phyloP scores from a whole-genome alignment of 92 coral and sea anemone species.

The Galaxea fascicularis region DNA sequence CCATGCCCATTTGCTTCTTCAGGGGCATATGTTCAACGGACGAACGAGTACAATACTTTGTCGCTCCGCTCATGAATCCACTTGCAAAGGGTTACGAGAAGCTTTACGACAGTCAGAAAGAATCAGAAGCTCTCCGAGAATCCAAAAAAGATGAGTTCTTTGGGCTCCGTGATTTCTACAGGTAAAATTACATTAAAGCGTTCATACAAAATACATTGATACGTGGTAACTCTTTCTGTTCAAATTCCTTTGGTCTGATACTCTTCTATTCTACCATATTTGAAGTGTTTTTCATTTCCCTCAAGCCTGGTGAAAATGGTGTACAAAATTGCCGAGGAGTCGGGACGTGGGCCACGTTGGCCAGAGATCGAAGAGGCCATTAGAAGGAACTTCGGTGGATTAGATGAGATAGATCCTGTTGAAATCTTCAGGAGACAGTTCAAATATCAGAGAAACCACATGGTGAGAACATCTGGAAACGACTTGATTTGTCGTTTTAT shows the following conservation, averaged over 20 bases:
- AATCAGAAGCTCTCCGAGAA: slow-evolving; percentile 49
- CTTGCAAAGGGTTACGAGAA: slow-evolving; percentile 76
- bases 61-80: slow-evolving; percentile 61
- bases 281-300: not conserved
- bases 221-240: not conserved
- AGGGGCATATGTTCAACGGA: slow-evolving; percentile 88
- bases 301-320: slow-evolving; percentile 89
- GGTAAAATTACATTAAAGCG: slow-evolving; percentile 42
- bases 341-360: slow-evolving; percentile 64
- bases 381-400: slow-evolving; percentile 88
- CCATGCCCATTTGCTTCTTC: not conserved
- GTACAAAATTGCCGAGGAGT: slow-evolving; percentile 67
- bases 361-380: slow-evolving; percentile 82
- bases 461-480: too few species aligned
- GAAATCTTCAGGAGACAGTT: slow-evolving; percentile 61
- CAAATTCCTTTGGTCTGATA: not conserved
- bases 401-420: slow-evolving; percentile 83
- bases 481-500: too few species aligned
- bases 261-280: not conserved
- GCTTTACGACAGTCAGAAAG: slow-evolving; percentile 68
- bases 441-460: not conserved
- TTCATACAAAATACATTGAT: not conserved
- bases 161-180: slow-evolving; percentile 91
- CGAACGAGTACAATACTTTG: slow-evolving; percentile 53
- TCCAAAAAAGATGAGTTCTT: slow-evolving; percentile 88